Evolutionary conservation across 1,140 invertebrate species (phyloP), one percentile per base, ranked within the genome.

Genomic region (Mercenaria mercenaria): DNA sequence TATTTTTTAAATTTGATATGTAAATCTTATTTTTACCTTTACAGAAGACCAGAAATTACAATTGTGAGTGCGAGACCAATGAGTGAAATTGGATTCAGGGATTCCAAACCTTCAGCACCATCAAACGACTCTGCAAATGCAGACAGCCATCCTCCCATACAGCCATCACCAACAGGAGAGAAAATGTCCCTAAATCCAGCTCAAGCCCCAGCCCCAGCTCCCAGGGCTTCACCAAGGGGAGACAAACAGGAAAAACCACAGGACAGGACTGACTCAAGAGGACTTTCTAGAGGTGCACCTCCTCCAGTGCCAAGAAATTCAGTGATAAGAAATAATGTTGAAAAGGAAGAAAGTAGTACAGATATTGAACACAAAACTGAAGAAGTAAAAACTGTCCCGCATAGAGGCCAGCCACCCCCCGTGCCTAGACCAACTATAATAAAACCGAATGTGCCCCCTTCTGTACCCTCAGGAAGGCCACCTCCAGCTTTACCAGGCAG

Each of bases 21-120:
- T n/a, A n/a, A n/a, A n/a, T n/a, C n/a, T n/a, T n/a, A n/a, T n/a
- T n/a, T n/a, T n/a, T n/a, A n/a, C n/a, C n/a, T 69, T 91, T 84
- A 47, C 72, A 95, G 94, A 81, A 91, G 91, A 34, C 91, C 92
- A 61, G 95, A 95, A 80, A 95, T 95, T 32, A 95, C 94, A 15
- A 91, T 95, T 56, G 92, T 95, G 0, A 92, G 92, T 91, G 95
- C 95, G 0, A 86, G 93, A 26, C 95, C 95, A 20, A 95, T 95
- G 94, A 95, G 92, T 89, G 93, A 95, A 88, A 92, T 93, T 29
- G 95, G 94, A 8, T 95, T 95, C 83, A 85, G 94, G 88, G 92
- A 92, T 34, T 64, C 61, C 26, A 91, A 59, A 11, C 39, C 77
- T 29, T 3, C 83, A 26, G 50, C 3, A 3, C 13, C 76, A 47